Evolutionary conservation across 2,888 invertebrate genomes (phyloP).

Genomic region (Stenotaenia linearis): DNA sequence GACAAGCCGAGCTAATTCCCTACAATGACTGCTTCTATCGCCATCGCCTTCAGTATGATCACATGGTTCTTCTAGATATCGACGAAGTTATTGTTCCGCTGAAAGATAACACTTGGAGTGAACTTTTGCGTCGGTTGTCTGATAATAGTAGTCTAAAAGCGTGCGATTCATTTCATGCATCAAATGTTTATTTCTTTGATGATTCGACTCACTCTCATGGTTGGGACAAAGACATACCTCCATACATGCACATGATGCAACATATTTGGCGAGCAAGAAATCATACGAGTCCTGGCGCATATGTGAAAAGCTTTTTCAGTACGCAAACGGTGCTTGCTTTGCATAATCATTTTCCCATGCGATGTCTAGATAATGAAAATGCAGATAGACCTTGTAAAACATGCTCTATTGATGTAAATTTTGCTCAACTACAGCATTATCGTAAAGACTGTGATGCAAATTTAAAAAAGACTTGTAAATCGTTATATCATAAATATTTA

Average conservation of each 20-base stretch:
- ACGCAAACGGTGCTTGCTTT: constrained; percentile 40
- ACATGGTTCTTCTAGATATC: constrained; percentile 83
- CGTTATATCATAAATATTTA: neutral
- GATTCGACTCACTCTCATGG: constrained; percentile 70
- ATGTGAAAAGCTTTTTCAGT: constrained; percentile 42
- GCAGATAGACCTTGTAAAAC: constrained; percentile 38
- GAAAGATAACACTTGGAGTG: constrained; percentile 64
- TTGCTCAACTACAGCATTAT: constrained; percentile 47
- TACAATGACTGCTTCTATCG: constrained; percentile 95
- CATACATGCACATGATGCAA: constrained; percentile 81
- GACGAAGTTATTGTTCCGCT: constrained; percentile 93
- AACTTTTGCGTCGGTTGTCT: constrained; percentile 59
- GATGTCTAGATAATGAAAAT: constrained; percentile 38
- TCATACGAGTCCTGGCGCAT: constrained; percentile 41
- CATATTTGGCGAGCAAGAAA: constrained; percentile 43
- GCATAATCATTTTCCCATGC: constrained; percentile 41
- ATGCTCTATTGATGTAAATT: constrained; percentile 40
- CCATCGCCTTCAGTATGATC: constrained; percentile 82
- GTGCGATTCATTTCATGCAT: constrained; percentile 75
- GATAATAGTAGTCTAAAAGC: constrained; percentile 42
- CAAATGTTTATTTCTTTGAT: constrained; percentile 88
- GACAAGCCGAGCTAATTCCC: constrained; percentile 90
- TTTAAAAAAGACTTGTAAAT: constrained; percentile 37
- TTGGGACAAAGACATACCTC: constrained; percentile 58
- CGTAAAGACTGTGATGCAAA: constrained; percentile 41